Conservation (phyloP, 2,888 invertebrate genomes). For the Homarus gammarus region DNA sequence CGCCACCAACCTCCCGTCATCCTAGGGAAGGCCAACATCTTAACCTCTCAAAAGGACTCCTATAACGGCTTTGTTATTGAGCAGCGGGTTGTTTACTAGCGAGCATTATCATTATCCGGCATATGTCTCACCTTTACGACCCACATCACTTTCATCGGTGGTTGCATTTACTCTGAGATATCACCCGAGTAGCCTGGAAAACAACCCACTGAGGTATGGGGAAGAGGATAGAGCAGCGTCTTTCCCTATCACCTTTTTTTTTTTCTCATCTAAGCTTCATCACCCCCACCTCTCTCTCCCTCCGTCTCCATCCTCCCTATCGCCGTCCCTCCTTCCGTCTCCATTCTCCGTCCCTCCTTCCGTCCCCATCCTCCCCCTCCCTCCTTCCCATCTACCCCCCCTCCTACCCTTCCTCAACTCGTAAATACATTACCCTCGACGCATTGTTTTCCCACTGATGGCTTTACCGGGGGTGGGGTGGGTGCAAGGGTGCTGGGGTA, state of each 20-base stretch:
- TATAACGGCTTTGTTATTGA: conserved; percentile 58
- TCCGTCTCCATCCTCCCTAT: too few species aligned
- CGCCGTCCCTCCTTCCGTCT: too few species aligned
- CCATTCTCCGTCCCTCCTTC: too few species aligned
- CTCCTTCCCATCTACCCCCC: too few species aligned
- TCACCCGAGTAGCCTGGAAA: conserved; percentile 39
- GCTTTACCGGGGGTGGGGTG: background rate
- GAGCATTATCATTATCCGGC: conserved; percentile 56
- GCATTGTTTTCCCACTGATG: conserved; percentile 1
- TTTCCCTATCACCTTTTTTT: too few species aligned
- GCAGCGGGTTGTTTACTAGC: conserved; percentile 46
- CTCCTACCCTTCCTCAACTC: too few species aligned
- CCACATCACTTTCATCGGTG: conserved; percentile 45
- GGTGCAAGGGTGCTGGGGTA: too few species aligned
- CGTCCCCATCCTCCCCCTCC: background rate
- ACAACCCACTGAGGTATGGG: conserved; percentile 43
- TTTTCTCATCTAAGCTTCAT: too few species aligned
- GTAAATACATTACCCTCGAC: conserved; percentile 50
- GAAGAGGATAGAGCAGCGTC: conserved; percentile 11
- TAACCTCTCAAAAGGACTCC: background rate
- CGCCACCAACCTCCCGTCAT: background rate
- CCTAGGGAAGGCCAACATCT: background rate
- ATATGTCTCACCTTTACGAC: conserved; percentile 55
- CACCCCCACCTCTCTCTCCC: too few species aligned
- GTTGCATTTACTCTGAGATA: conserved; percentile 54